A percentile compares a stretch with the other conserved stretches of the same genome.
These are phyloP conservation scores for Artemia franciscana DNA, from an alignment of 1,140 invertebrate genomes.

Conservation along the genomic window DNA sequence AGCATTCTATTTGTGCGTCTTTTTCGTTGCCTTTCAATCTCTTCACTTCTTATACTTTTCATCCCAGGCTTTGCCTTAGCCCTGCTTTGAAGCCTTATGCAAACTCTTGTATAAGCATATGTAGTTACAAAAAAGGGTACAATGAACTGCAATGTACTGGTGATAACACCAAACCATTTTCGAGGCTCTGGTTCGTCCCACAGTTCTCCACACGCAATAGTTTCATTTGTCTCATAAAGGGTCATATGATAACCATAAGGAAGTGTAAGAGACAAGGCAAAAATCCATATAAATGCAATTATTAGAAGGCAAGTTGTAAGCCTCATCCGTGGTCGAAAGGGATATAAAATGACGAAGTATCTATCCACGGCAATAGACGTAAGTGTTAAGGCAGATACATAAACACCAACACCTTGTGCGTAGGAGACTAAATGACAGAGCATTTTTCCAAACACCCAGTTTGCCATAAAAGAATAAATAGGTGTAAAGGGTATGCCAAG, in stretches of 20 bases:
- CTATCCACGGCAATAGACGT: conserved; percentile 90
- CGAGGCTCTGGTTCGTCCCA: conserved; percentile 48
- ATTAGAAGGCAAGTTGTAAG: conserved; percentile 52
- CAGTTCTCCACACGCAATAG: conserved; percentile 48
- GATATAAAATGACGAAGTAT: conserved; percentile 90
- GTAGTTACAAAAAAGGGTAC: conserved; percentile 82
- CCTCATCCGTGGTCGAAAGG: conserved; percentile 75
- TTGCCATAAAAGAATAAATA: conserved; percentile 60
- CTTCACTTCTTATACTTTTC: conserved; percentile 51
- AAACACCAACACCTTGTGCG: conserved; percentile 68
- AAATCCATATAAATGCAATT: conserved; percentile 70
- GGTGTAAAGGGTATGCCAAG: conserved; percentile 88
- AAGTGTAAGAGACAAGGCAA: conserved; percentile 59
- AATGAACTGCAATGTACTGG: conserved; percentile 73
- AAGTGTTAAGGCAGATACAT: conserved; percentile 84
- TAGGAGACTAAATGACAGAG: conserved; percentile 82
- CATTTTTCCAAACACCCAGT: conserved; percentile 68
- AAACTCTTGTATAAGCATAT: conserved; percentile 72
- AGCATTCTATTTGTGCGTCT: conserved; percentile 71
- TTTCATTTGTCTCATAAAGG: conserved; percentile 10
- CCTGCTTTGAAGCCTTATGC: conserved; percentile 27
- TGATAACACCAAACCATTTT: conserved; percentile 55
- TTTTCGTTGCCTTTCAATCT: conserved; percentile 39
- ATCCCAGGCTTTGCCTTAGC: conserved; percentile 46
- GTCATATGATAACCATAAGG: conserved; percentile 77